These are phyloP conservation scores for Takifugu flavidus DNA, from an alignment of 2,113 vertebrate species.

Conservation along the genomic window DNA sequence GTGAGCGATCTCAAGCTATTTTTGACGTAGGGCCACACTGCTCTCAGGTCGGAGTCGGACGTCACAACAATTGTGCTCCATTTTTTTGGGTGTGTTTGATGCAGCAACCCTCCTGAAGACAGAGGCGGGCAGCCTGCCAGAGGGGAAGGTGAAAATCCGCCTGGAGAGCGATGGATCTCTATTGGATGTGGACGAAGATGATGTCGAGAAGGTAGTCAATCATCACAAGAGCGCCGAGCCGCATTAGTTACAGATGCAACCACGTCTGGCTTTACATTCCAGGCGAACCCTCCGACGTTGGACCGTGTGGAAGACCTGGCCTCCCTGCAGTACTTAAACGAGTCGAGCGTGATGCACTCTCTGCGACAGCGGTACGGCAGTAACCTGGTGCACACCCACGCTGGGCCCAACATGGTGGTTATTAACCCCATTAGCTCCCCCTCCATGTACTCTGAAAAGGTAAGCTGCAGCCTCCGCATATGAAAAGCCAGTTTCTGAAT, in stretches of 20 bases:
- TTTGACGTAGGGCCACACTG: neutral
- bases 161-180: constrained; percentile 88
- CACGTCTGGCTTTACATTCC: constrained; percentile 41
- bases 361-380: constrained; percentile 89
- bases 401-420: constrained; percentile 87
- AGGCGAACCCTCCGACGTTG: constrained; percentile 88
- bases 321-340: constrained; percentile 91
- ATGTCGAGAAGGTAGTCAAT: constrained; percentile 90
- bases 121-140: constrained; percentile 79
- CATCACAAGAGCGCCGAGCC: constrained; percentile 39
- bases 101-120: constrained; percentile 88
- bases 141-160: constrained; percentile 92
- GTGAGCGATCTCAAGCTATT: neutral
- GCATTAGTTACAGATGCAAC: constrained; percentile 42
- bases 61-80: constrained; percentile 31
- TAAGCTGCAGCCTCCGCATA: constrained; percentile 47
- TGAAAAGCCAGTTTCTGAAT: neutral
- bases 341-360: constrained; percentile 90
- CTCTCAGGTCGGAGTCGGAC: constrained; percentile 22
- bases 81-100: constrained; percentile 3
- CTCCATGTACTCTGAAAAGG: constrained; percentile 97
- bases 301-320: constrained; percentile 92
- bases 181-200: constrained; percentile 96
- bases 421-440: constrained; percentile 91
- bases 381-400: constrained; percentile 90